phyloP scores from a whole-genome alignment of 1,140 invertebrate genomes.

The Drepana arcuata region DNA sequence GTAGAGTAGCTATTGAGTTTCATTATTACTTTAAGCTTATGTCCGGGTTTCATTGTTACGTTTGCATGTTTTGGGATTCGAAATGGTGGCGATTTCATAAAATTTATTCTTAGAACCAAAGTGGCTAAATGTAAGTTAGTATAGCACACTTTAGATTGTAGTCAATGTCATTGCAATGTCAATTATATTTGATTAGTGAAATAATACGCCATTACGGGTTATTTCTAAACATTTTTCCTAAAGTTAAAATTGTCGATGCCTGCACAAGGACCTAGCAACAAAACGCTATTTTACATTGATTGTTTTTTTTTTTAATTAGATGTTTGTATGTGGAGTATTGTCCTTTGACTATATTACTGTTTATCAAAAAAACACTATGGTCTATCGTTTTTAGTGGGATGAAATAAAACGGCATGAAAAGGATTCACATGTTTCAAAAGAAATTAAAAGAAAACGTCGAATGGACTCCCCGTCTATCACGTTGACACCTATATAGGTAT shows the following conservation, averaged over 20 bases:
- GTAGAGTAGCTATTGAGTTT: constrained; percentile 37
- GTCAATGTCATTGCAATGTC: constrained; percentile 68
- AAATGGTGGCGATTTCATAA: too few relatives aligned
- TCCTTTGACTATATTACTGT: neutral
- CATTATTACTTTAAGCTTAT: constrained; percentile 25
- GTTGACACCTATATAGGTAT: neutral
- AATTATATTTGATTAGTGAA: constrained; percentile 68
- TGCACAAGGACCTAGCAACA: constrained; percentile 21
- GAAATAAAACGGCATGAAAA: too few relatives aligned
- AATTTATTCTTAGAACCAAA: constrained; percentile 64
- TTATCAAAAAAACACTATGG: too few relatives aligned
- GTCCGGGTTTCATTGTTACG: constrained; percentile 28
- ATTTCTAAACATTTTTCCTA: constrained; percentile 60
- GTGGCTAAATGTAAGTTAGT: constrained; percentile 45
- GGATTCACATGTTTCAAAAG: too few relatives aligned
- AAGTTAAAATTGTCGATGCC: constrained; percentile 27
- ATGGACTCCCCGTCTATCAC: too few relatives aligned
- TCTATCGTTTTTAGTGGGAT: too few relatives aligned
- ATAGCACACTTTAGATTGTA: constrained; percentile 63
- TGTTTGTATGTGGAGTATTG: constrained; percentile 22
- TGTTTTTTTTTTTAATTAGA: constrained; percentile 22
- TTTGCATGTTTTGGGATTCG: constrained; percentile 55
- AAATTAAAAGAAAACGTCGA: too few relatives aligned
- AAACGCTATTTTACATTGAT: neutral
- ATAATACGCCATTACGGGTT: constrained; percentile 48